Evolutionary conservation across 2,888 invertebrate genomes (phyloP).

Genomic region (Diabrotica balteata): DNA sequence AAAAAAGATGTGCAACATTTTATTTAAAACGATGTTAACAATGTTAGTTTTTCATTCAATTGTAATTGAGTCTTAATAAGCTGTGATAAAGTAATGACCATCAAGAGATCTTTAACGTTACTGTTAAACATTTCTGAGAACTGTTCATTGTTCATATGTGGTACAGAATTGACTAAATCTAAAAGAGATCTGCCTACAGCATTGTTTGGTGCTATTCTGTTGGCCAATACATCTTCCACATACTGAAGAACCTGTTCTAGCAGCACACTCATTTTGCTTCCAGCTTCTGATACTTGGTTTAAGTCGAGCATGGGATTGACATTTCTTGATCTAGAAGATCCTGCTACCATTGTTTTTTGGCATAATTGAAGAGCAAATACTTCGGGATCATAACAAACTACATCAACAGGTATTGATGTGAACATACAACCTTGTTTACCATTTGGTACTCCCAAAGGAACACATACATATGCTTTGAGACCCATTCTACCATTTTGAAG

Average conservation of each 20-base stretch:
- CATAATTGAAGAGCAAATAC: conserved; percentile 81
- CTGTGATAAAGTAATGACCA: conserved; percentile 96
- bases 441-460: conserved; percentile 91
- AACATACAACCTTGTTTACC: conserved; percentile 96
- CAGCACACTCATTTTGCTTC: conserved; percentile 76
- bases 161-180: conserved; percentile 90
- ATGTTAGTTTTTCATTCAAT: conserved; percentile 93
- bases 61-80: conserved; percentile 95
- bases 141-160: conserved; percentile 87
- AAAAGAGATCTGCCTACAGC: conserved; percentile 89
- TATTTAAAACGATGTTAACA: conserved; percentile 73
- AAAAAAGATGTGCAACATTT: conserved; percentile 30
- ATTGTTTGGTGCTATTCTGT: conserved; percentile 79
- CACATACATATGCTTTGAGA: conserved; percentile 92
- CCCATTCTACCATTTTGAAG: conserved; percentile 89
- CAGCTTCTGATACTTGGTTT: conserved; percentile 87
- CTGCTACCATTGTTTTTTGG: conserved; percentile 77
- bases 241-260: conserved; percentile 82
- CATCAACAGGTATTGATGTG: conserved; percentile 90
- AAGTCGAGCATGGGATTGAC: conserved; percentile 64
- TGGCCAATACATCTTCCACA: conserved; percentile 91
- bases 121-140: conserved; percentile 96
- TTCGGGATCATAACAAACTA: conserved; percentile 92
- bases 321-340: conserved; percentile 56
- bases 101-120: conserved; percentile 95